phyloP scores from a whole-genome alignment of 2,888 invertebrate species.

The Mamestra brassicae region DNA sequence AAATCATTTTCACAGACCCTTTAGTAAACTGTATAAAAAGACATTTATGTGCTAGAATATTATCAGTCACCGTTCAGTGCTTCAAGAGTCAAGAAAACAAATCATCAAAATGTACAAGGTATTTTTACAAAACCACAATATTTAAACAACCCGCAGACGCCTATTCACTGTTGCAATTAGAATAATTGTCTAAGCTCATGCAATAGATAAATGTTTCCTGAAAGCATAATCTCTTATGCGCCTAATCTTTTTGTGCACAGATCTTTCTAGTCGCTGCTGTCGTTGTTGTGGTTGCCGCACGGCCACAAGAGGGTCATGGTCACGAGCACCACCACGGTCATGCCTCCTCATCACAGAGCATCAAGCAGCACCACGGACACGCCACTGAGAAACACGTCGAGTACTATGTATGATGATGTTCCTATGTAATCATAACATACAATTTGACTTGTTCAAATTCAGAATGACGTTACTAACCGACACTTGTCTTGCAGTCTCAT shows the following conservation, averaged over 20 bases:
- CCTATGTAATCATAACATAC: background rate
- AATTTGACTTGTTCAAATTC: background rate
- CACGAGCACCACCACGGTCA: conserved; percentile 52
- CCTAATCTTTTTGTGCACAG: background rate
- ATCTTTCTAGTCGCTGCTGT: conserved; percentile 28
- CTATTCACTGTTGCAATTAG: background rate
- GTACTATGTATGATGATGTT: conserved; percentile 21
- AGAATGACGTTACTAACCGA: background rate
- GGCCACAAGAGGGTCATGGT: conserved; percentile 24
- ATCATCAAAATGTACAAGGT: conserved; percentile 37
- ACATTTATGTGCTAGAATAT: background rate
- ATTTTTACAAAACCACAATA: background rate
- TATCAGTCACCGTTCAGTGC: conserved; percentile 29
- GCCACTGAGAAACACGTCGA: conserved; percentile 47
- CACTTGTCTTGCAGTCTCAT: conserved; percentile 18
- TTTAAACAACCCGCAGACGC: background rate
- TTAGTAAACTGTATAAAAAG: conserved; percentile 32
- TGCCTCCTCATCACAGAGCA: conserved; percentile 71
- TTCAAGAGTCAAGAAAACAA: conserved; percentile 11
- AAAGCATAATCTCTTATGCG: background rate
- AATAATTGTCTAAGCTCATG: background rate
- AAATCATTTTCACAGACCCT: conserved; percentile 18
- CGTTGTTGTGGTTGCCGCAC: conserved; percentile 11
- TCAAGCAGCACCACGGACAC: conserved; percentile 53
- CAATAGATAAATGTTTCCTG: background rate